Evolutionary conservation across 2,797 vertebrate genomes (phyloP).

Genomic region (Rhinichthys osculus): DNA sequence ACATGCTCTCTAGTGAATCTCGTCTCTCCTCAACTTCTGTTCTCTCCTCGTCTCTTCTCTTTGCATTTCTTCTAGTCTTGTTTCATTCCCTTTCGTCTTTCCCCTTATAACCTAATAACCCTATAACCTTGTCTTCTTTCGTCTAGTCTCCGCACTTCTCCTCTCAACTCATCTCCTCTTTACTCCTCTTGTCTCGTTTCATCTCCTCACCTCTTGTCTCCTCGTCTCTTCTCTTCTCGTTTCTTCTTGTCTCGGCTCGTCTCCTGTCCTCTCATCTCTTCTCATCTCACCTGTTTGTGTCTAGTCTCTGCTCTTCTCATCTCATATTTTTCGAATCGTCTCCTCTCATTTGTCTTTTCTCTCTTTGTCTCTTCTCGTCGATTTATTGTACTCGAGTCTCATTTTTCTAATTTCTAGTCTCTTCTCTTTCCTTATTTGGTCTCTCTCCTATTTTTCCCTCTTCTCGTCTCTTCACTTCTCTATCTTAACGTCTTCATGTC

Average conservation of each 20-base stretch:
- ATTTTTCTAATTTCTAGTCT: neutral
- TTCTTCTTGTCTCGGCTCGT: no score
- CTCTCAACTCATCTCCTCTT: neutral
- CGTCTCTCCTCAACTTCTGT: neutral
- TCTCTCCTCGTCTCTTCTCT: neutral
- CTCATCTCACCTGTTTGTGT: neutral
- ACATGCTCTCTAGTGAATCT: neutral
- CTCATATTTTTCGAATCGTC: neutral
- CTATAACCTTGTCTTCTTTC: neutral
- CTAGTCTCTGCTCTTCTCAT: neutral
- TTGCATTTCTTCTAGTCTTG: neutral
- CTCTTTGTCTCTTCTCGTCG: neutral
- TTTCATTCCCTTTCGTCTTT: neutral
- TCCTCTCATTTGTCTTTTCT: neutral
- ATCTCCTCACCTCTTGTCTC: fast-evolving
- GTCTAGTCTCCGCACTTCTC: neutral
- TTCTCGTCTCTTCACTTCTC: neutral
- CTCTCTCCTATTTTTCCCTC: neutral
- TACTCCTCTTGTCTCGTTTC: neutral
- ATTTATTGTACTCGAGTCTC: neutral
- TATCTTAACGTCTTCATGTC: neutral
- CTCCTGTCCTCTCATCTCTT: no score
- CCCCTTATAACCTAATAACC: neutral
- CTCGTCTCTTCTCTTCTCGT: fast-evolving
- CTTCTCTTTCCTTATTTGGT: neutral